Conservation (phyloP, 2,113 vertebrate genomes). For the Tetraodon nigroviridis region DNA sequence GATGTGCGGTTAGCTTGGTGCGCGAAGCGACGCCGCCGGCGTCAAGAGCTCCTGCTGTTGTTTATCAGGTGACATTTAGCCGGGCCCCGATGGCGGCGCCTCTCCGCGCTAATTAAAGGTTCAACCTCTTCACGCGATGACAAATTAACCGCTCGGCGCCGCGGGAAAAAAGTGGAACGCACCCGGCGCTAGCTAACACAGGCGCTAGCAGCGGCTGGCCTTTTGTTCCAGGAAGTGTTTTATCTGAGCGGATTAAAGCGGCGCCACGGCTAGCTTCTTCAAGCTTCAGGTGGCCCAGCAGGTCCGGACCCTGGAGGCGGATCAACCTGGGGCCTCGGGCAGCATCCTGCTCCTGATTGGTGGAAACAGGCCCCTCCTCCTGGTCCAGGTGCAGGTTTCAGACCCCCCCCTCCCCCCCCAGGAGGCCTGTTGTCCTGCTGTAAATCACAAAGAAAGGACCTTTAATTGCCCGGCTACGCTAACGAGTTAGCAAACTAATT, state of each 20-base stretch:
- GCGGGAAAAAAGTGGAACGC: slow-evolving; percentile 53
- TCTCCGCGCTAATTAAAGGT: slow-evolving; percentile 77
- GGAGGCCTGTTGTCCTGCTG: slow-evolving; percentile 63
- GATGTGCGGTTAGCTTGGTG: slow-evolving; percentile 66
- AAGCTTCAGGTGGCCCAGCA: too few relatives aligned
- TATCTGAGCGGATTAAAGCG: not conserved
- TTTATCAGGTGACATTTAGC: slow-evolving; percentile 75
- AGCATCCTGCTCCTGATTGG: too few relatives aligned
- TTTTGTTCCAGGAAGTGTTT: slow-evolving; percentile 36
- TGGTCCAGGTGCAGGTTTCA: too few relatives aligned
- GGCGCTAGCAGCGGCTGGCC: slow-evolving; percentile 26
- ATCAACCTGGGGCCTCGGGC: too few relatives aligned
- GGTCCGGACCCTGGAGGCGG: too few relatives aligned
- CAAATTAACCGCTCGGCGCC: slow-evolving; percentile 69
- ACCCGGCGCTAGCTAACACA: slow-evolving; percentile 33
- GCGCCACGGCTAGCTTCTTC: not conserved
- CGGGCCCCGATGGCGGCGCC: slow-evolving; percentile 49
- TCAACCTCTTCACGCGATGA: slow-evolving; percentile 69
- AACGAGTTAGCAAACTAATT: slow-evolving; percentile 77
- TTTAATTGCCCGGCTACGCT: slow-evolving; percentile 70
- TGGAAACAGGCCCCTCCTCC: too few relatives aligned
- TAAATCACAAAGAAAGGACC: slow-evolving; percentile 65
- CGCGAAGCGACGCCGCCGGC: slow-evolving; percentile 51
- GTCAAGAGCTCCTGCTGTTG: slow-evolving; percentile 65
- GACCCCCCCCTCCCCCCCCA: too few relatives aligned